phyloP scores from a whole-genome alignment of 2,113 vertebrate species.

The Gallinago jamesoni region DNA sequence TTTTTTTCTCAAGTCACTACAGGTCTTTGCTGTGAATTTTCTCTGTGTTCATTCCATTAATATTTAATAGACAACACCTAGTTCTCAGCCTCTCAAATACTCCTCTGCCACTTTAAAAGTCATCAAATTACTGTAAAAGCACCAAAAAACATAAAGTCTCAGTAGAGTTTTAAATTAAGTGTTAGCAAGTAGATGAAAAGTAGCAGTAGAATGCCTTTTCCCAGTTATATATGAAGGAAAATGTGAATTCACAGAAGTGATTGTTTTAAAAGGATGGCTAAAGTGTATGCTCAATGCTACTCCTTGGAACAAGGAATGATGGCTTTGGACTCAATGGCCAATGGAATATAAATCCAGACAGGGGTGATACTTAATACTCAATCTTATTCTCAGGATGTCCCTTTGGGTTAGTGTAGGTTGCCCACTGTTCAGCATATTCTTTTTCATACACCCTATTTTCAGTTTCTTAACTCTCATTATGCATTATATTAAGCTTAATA shows the following conservation, averaged over 20 bases:
- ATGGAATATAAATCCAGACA: background rate
- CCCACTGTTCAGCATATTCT: background rate
- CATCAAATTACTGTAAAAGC: background rate
- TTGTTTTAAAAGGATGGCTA: background rate
- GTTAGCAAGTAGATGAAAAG: background rate
- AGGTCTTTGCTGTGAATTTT: background rate
- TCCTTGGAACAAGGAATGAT: background rate
- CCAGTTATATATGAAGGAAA: background rate
- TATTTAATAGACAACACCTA: background rate
- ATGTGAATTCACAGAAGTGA: background rate
- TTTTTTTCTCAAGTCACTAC: background rate
- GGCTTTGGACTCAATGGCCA: background rate
- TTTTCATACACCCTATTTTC: background rate
- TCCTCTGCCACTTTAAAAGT: background rate
- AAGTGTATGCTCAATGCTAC: background rate
- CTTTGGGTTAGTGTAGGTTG: background rate
- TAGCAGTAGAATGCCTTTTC: background rate
- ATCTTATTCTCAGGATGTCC: background rate
- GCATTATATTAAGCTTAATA: background rate
- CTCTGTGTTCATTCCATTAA: background rate
- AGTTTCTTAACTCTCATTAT: background rate
- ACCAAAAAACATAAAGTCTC: background rate
- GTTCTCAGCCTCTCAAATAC: background rate
- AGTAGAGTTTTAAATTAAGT: background rate
- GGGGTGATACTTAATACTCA: background rate